Evolutionary conservation across 2,113 vertebrate species (phyloP), one percentile per base, ranked within the genome.

Genomic region (Tricholaema leucomelas): DNA sequence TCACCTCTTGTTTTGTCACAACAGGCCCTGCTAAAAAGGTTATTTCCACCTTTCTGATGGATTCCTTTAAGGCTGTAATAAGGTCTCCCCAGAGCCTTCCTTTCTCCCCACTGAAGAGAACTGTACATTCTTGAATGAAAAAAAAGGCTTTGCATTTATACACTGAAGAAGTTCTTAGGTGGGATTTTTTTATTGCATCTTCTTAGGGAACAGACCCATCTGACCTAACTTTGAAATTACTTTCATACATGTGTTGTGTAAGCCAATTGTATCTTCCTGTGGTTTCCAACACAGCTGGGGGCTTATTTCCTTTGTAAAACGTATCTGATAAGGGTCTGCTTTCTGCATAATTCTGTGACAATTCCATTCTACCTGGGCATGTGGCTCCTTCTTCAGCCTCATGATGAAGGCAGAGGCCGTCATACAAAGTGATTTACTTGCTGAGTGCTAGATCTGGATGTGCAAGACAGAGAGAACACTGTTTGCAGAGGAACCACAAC

Each of bases 401-500:
- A 48, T 85, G 84, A 69, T 81, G 90, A 81, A 94, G 74, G 81
- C 92, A 87, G 54, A 86, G 73, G 83, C 77, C 58, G 15, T 94
- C 87, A 67, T 59, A 63, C 82, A 70, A 78, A 87, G 90, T 4
- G 5, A 81, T 91, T 66, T 82, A 72, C 81, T 78, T 84, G 71
- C 55, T 85, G 81, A 94, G 83, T 87, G 59, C 76, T 93, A 75
- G 77, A 92, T 92, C 70, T 81, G 82, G 84, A 30, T 10, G 0
- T 65, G 44, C 77, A 38, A 59, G 82, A 93, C 91, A 92, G 87
- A 81, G 61, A 81, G 71, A 76, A 71, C 80, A 86, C 79, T 82
- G 74, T 94, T 85, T 89, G 65, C 71, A 84, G 61, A 87, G 79
- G 67, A 93, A 84, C 64, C 60, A 88, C 91, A 90, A 74, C 93